These are phyloP conservation scores for Phalacrocorax brasilianus DNA, from an alignment of 2,113 vertebrate genomes.

Conservation along the genomic window DNA sequence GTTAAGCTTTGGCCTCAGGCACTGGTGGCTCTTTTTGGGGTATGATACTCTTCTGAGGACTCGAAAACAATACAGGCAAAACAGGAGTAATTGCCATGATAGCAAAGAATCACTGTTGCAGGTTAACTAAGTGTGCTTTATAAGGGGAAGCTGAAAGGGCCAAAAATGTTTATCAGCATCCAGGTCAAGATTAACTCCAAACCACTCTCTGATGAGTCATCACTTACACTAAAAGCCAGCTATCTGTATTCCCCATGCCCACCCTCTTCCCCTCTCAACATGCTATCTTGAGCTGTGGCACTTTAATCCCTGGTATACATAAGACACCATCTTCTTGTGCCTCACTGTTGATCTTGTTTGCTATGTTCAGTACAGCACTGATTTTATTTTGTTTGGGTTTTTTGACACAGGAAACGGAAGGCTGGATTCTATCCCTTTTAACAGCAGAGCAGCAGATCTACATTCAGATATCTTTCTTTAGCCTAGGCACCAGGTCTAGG, in stretches of 20 bases:
- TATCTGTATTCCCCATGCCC: background rate
- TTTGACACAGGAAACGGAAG: slow-evolving; percentile 88
- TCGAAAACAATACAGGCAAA: background rate
- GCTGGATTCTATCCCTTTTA: slow-evolving; percentile 85
- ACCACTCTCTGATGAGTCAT: background rate
- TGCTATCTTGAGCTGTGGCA: background rate
- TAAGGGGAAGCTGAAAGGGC: background rate
- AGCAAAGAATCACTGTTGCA: background rate
- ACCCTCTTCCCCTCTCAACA: background rate
- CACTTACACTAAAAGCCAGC: background rate
- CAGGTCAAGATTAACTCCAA: background rate
- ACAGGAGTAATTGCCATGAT: background rate
- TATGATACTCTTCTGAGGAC: background rate
- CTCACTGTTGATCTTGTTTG: background rate
- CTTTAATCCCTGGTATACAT: background rate
- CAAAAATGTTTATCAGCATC: background rate
- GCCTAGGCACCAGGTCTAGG: slow-evolving; percentile 27
- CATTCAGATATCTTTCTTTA: slow-evolving; percentile 62
- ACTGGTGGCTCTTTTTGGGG: background rate
- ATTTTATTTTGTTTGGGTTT: slow-evolving; percentile 17
- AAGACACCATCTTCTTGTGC: background rate
- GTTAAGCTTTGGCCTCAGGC: background rate
- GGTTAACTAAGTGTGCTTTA: background rate
- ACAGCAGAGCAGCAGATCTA: slow-evolving; percentile 41
- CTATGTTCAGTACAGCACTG: background rate